These are phyloP conservation scores for Galaxea fascicularis DNA, from an alignment of 92 coral and sea anemone species.

Conservation along the genomic window DNA sequence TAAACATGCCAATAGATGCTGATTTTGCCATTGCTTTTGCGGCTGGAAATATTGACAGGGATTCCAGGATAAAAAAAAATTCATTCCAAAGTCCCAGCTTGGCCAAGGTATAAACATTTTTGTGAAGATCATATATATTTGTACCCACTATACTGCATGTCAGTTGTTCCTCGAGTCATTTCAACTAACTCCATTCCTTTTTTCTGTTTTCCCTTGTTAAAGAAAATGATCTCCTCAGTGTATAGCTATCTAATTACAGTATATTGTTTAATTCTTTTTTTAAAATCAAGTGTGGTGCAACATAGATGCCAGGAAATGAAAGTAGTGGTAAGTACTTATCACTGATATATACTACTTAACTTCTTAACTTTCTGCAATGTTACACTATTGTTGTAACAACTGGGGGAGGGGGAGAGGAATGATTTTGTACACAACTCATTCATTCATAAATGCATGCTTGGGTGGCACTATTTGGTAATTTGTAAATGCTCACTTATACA, in stretches of 20 bases:
- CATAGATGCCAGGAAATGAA: not conserved
- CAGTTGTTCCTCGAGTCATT: not conserved
- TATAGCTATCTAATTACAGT: not conserved
- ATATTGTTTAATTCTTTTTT: not conserved
- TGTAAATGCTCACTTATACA: not conserved
- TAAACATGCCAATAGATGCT: not conserved
- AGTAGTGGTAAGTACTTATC: not conserved
- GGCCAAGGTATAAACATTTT: not conserved
- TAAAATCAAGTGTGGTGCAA: not conserved
- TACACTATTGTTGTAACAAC: not conserved
- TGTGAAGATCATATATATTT: not conserved
- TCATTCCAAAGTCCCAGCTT: not conserved
- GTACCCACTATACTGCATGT: not conserved
- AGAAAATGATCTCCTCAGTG: not conserved
- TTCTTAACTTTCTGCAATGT: not conserved
- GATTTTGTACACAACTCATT: not conserved
- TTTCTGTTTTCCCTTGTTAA: not conserved
- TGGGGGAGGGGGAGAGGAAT: not conserved
- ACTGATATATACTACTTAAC: not conserved
- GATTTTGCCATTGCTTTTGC: not conserved
- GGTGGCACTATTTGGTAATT: not conserved
- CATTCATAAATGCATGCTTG: not conserved
- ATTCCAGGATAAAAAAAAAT: constrained; percentile 15
- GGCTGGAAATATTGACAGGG: constrained; percentile 19
- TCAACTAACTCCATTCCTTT: not conserved